A percentile compares a stretch with the other conserved stretches of the same genome.
Evolutionary conservation across 2,888 invertebrate genomes (phyloP).

Genomic region (Agrochola circellaris): DNA sequence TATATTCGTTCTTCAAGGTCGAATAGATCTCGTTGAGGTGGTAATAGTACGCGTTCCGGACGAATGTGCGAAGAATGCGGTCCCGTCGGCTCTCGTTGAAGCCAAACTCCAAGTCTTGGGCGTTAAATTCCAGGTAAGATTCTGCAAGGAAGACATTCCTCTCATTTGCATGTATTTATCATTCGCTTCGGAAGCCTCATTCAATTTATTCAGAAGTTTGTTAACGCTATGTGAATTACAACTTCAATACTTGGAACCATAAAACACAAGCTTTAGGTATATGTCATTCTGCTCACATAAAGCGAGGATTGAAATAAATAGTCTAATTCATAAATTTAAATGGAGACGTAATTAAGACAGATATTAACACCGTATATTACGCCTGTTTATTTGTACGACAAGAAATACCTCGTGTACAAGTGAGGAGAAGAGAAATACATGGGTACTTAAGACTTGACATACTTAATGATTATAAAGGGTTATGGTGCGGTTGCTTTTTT

Average conservation of each 20-base stretch:
- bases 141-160: constrained; percentile 89
- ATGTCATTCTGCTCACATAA: constrained; percentile 52
- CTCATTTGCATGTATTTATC: constrained; percentile 83
- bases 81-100: constrained; percentile 97
- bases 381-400: constrained; percentile 53
- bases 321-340: constrained; percentile 69
- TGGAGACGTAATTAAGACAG: constrained; percentile 68
- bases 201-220: constrained; percentile 63
- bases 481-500: not conserved
- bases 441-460: constrained; percentile 25
- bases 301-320: constrained; percentile 68
- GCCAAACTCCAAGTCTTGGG: constrained; percentile 96
- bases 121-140: constrained; percentile 95
- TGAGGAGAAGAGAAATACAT: constrained; percentile 19
- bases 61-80: constrained; percentile 96
- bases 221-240: constrained; percentile 62
- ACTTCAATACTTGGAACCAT: constrained; percentile 49
- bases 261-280: constrained; percentile 31
- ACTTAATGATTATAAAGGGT: constrained; percentile 25
- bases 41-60: constrained; percentile 98
- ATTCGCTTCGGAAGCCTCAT: constrained; percentile 66
- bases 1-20: constrained; percentile 98
- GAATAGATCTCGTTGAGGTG: constrained; percentile 98
- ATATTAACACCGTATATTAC: constrained; percentile 53
- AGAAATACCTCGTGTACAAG: constrained; percentile 43